These are phyloP conservation scores for Cyprinella venusta DNA, from an alignment of 2,797 vertebrate species.

Conservation along the genomic window DNA sequence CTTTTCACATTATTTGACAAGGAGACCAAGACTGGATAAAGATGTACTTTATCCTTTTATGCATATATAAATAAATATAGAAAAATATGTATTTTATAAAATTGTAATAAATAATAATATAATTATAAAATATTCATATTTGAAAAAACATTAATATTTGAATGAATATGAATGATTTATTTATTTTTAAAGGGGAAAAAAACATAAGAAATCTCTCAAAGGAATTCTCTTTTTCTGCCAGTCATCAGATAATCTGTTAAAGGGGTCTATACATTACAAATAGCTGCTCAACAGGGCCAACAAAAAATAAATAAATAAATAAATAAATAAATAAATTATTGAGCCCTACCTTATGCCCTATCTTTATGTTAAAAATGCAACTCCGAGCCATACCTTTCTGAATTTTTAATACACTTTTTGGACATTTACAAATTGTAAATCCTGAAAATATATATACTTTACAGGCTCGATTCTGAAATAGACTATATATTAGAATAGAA, in stretches of 20 bases:
- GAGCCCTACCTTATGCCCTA: neutral
- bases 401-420: neutral
- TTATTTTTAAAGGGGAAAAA: neutral
- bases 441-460: neutral
- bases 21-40: neutral
- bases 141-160: neutral
- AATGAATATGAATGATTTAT: neutral
- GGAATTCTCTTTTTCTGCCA: neutral
- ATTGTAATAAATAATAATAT: too few relatives aligned
- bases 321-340: too few relatives aligned
- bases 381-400: neutral
- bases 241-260: neutral
- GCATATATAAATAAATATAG: neutral
- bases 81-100: neutral
- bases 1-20: neutral
- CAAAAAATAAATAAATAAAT: too few relatives aligned
- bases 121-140: neutral
- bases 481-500: neutral
- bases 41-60: neutral
- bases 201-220: neutral
- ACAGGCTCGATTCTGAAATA: neutral
- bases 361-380: neutral
- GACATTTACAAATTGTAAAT: neutral
- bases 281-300: neutral
- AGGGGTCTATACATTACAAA: neutral